phyloP scores from a whole-genome alignment of 2,113 vertebrate genomes.

The Atlantisia rogersi region DNA sequence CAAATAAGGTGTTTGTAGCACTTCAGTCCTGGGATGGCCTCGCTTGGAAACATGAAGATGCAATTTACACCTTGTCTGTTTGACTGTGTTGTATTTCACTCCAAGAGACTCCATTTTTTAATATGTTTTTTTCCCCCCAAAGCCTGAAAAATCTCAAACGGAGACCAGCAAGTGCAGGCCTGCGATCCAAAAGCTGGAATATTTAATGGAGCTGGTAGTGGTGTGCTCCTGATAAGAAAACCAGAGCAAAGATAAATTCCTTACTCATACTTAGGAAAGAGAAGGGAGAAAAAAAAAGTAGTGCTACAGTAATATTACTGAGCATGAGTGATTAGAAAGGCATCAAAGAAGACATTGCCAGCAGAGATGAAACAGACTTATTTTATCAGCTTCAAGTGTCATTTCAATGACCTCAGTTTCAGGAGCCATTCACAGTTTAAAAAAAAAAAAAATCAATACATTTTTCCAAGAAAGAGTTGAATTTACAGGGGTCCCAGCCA shows the following conservation, averaged over 20 bases:
- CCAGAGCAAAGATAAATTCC: not conserved
- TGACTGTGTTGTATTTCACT: not conserved
- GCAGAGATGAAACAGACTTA: not conserved
- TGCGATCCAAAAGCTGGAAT: not conserved
- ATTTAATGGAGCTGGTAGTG: not conserved
- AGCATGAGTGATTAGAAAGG: not conserved
- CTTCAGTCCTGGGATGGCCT: not conserved
- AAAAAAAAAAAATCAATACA: not conserved
- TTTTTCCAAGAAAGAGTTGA: not conserved
- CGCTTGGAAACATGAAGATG: not conserved
- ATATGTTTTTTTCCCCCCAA: not conserved
- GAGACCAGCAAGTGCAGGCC: not conserved
- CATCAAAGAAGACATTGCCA: not conserved
- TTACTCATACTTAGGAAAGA: not conserved
- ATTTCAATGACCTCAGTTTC: not conserved
- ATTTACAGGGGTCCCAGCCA: not conserved
- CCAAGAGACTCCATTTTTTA: not conserved
- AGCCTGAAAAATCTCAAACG: not conserved
- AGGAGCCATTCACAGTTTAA: not conserved
- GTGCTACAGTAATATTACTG: not conserved
- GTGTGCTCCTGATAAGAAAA: not conserved
- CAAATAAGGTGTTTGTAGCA: rapidly evolving
- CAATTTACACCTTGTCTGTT: not conserved
- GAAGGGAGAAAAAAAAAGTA: not conserved
- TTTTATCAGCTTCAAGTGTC: not conserved